A percentile compares a stretch with the other conserved stretches of the same genome.
Evolutionary conservation across 2,797 vertebrate genomes (phyloP).

Genomic region (Lagothrix lagotricha): DNA sequence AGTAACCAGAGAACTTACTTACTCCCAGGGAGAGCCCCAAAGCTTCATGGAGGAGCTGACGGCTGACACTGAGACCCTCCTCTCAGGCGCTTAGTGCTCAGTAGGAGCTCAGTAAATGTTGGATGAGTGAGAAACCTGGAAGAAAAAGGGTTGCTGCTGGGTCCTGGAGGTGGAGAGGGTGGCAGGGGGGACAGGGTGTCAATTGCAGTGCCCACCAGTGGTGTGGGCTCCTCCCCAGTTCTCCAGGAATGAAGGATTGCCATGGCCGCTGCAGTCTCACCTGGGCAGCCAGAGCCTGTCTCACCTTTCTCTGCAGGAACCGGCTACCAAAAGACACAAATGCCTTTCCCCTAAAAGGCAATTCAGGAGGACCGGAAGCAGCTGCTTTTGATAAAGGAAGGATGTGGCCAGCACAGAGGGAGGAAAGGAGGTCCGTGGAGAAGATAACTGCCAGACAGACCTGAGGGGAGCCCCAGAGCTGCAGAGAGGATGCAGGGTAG

Average conservation of each 20-base stretch:
- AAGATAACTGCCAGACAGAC: background rate
- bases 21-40: background rate
- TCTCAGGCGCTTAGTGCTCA: background rate
- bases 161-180: background rate
- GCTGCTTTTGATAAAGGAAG: background rate
- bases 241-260: background rate
- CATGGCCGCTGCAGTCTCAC: background rate
- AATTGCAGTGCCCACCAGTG: background rate
- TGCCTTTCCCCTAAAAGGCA: background rate
- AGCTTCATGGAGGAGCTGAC: background rate
- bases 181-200: background rate
- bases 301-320: background rate
- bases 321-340: background rate
- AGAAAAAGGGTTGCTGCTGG: background rate
- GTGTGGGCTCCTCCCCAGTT: background rate
- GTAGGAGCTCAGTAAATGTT: background rate
- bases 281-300: background rate
- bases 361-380: background rate
- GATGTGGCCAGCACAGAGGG: background rate
- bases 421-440: background rate
- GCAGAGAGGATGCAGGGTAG: too few relatives aligned
- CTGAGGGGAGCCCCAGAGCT: background rate
- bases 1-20: background rate
- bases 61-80: background rate
- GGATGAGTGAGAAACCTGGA: background rate